Base-by-base conservation (phyloP, 1,140 invertebrate genomes). In the Zaprionus camerounensis region DNA sequence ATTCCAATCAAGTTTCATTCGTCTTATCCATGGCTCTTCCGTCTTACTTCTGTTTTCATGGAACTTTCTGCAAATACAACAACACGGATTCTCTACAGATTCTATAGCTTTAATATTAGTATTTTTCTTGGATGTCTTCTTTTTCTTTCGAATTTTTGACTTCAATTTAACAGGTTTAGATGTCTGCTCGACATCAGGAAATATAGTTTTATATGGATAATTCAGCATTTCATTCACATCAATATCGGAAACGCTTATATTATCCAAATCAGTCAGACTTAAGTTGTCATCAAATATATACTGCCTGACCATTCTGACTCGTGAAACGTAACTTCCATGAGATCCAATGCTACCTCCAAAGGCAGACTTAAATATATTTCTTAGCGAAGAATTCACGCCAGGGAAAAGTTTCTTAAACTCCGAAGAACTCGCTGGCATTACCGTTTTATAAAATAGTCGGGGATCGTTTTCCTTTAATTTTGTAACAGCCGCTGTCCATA, bases 1-100 rank as follows among this genome's bases (percentile, higher is more conserved):
- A 11, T 65, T 74, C 17, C 56, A 15, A 7, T 87, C 64, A 9
- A 26, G 56, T 15, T 62, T 71, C 77, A 88, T 83, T 28, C 74
- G 13, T 2, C 7, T 24, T 9, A 86, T 51, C 5, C 77, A 78
- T 1, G 80, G 72, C 7, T 71, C 58, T 5, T 80, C 67, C 13
- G 38, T 44, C 0, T 2, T 5, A 3, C 1, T 17, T 11, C 13
- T 12, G 3, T 20, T 36, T 5, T 17, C 9, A 58, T 41, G 24
- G 11, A 77, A n/a, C 15, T 13, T 15, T 2, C 36, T 36, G 22
- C 57, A 59, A n/a, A 59, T 59, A 44, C 22, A 38, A 26, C 57
- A 59, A 41, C 12, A 24, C 20, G 56, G 31, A n/a, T 51, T 51
- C 24, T 20, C 1, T 2, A 24, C 11, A 5, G 46, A 12, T 51